These are phyloP conservation scores for Anoplopoma fimbria DNA, from an alignment of 2,113 vertebrate species.

Conservation along the genomic window DNA sequence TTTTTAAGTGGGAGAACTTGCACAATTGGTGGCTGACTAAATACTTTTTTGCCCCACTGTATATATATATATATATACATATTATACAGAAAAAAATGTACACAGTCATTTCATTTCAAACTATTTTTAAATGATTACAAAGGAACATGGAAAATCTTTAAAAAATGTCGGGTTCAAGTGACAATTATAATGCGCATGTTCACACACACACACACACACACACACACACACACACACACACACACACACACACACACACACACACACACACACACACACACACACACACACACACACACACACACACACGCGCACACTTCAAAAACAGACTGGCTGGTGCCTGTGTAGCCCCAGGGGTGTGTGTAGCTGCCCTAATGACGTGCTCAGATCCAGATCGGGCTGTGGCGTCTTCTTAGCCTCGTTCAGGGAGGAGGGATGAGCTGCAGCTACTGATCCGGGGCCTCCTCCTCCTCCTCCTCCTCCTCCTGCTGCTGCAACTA, in stretches of 20 bases:
- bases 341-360: constrained; percentile 77
- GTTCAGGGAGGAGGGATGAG: constrained; percentile 35
- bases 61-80: too few relatives aligned
- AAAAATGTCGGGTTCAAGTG: background rate
- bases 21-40: too few relatives aligned
- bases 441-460: constrained; percentile 27
- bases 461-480: background rate
- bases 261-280: constrained; percentile 17
- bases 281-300: constrained; percentile 11
- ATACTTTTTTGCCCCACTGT: too few relatives aligned
- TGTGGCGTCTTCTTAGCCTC: background rate
- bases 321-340: constrained; percentile 83
- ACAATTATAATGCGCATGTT: background rate
- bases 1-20: too few relatives aligned
- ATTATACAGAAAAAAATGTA: too few relatives aligned
- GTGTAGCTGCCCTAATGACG: constrained; percentile 72
- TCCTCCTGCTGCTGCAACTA: background rate
- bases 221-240: background rate
- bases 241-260: background rate
- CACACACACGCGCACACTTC: background rate
- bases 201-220: background rate
- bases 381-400: constrained; percentile 32
- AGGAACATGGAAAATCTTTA: too few relatives aligned
- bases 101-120: too few relatives aligned
- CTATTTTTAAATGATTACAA: too few relatives aligned